phyloP scores from a whole-genome alignment of 1,140 invertebrate genomes.

The Plodia interpunctella region DNA sequence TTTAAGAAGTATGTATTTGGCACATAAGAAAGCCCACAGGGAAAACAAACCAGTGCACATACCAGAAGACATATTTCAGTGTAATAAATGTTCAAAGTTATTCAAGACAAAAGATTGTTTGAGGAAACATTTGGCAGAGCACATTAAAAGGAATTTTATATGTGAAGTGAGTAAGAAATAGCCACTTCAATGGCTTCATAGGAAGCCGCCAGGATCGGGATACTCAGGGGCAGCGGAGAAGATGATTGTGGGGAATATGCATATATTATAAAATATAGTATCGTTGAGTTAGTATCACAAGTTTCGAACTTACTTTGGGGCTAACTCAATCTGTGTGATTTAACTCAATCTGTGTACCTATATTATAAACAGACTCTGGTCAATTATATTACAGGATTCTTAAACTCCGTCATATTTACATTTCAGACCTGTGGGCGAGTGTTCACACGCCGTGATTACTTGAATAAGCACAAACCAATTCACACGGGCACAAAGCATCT shows the following conservation, averaged over 20 bases:
- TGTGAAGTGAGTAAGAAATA: slow-evolving; percentile 65
- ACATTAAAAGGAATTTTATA: slow-evolving; percentile 52
- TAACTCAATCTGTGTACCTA: too few relatives aligned
- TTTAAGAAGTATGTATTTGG: slow-evolving; percentile 45
- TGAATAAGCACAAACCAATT: slow-evolving; percentile 79
- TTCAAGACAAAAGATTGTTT: slow-evolving; percentile 46
- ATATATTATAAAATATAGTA: too few relatives aligned
- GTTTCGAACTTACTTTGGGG: too few relatives aligned
- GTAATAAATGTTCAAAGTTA: slow-evolving; percentile 40
- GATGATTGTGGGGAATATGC: too few relatives aligned
- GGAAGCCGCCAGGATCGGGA: too few relatives aligned
- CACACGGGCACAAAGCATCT: slow-evolving; percentile 82
- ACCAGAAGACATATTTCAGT: slow-evolving; percentile 53
- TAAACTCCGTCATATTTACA: too few relatives aligned
- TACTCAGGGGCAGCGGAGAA: too few relatives aligned
- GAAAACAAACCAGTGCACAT: slow-evolving; percentile 34
- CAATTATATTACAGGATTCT: too few relatives aligned
- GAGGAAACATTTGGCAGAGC: slow-evolving; percentile 37
- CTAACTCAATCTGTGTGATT: too few relatives aligned
- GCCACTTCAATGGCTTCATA: too few relatives aligned
- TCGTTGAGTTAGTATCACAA: too few relatives aligned
- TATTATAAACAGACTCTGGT: too few relatives aligned
- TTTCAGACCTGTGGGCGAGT: slow-evolving; percentile 78
- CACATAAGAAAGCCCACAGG: slow-evolving; percentile 50
- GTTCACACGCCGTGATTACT: slow-evolving; percentile 77